Percentiles rank a stretch among this genome's conserved stretches.
These are phyloP conservation scores for Brenthis ino DNA, from an alignment of 2,888 invertebrate genomes.

Conservation along the genomic window DNA sequence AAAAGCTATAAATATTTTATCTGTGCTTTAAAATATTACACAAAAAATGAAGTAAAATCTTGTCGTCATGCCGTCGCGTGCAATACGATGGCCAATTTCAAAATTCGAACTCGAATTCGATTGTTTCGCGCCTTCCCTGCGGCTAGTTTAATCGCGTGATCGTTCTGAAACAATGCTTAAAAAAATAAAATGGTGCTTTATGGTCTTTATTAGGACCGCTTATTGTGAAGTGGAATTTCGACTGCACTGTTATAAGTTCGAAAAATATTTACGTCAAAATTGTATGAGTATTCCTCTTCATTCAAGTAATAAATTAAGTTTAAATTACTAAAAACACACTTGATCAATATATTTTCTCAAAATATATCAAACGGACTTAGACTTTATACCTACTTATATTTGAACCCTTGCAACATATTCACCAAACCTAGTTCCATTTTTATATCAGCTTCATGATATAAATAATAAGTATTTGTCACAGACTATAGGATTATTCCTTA, in stretches of 20 bases:
- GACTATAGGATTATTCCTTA: too few species aligned
- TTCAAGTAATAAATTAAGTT: too few species aligned
- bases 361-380: too few species aligned
- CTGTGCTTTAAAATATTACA: not conserved
- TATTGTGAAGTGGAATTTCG: constrained; percentile 18
- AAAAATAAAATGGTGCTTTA: constrained; percentile 37
- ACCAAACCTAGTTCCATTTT: too few species aligned
- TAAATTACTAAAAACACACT: too few species aligned
- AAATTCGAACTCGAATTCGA: constrained; percentile 46
- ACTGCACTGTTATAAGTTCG: not conserved
- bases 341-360: too few species aligned
- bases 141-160: constrained; percentile 59
- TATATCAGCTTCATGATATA: too few species aligned
- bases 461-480: too few species aligned
- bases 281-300: too few species aligned
- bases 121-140: constrained; percentile 44
- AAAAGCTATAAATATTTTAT: not conserved
- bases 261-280: not conserved
- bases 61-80: constrained; percentile 56
- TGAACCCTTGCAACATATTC: too few species aligned
- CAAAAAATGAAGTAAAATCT: not conserved
- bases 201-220: constrained; percentile 36
- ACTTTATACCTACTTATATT: too few species aligned
- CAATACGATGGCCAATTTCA: constrained; percentile 71
- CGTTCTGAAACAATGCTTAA: constrained; percentile 37